Evolutionary conservation across 2,888 invertebrate genomes (phyloP).

Genomic region (Himalopsyche japonica): DNA sequence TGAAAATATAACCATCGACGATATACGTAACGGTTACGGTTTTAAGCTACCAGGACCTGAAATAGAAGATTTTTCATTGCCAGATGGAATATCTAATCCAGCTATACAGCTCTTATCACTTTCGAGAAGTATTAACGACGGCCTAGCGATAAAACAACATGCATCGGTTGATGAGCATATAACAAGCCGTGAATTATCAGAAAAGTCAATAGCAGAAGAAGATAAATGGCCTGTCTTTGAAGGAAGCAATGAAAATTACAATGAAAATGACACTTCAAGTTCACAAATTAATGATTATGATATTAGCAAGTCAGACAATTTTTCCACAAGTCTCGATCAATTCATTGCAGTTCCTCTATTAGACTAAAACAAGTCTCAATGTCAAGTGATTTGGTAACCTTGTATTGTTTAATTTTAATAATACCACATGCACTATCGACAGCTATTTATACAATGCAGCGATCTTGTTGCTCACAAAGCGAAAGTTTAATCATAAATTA

Average conservation of each 20-base stretch:
- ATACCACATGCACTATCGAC: neutral
- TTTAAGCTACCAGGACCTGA: constrained; percentile 26
- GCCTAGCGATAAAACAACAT: neutral
- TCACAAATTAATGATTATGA: neutral
- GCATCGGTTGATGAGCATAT: neutral
- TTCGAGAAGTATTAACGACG: neutral
- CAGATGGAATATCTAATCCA: constrained; percentile 21
- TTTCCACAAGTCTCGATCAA: neutral
- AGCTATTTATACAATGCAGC: neutral
- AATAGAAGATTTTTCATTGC: neutral
- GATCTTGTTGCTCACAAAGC: neutral
- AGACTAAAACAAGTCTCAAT: neutral
- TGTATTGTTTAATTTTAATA: neutral
- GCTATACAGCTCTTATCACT: neutral
- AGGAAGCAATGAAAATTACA: neutral
- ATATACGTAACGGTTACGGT: constrained; percentile 23
- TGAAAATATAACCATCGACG: constrained; percentile 24
- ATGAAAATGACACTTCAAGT: neutral
- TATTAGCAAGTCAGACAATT: neutral
- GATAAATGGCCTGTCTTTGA: no score
- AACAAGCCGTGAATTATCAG: neutral
- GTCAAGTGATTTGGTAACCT: neutral
- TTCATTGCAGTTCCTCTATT: constrained; percentile 18
- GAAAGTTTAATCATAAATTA: neutral
- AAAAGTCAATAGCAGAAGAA: neutral